Percentiles rank a stretch among this genome's conserved stretches.
These are phyloP conservation scores for Ceratosolen fusciceps DNA, from an alignment of 1,140 invertebrate species.

Conservation along the genomic window DNA sequence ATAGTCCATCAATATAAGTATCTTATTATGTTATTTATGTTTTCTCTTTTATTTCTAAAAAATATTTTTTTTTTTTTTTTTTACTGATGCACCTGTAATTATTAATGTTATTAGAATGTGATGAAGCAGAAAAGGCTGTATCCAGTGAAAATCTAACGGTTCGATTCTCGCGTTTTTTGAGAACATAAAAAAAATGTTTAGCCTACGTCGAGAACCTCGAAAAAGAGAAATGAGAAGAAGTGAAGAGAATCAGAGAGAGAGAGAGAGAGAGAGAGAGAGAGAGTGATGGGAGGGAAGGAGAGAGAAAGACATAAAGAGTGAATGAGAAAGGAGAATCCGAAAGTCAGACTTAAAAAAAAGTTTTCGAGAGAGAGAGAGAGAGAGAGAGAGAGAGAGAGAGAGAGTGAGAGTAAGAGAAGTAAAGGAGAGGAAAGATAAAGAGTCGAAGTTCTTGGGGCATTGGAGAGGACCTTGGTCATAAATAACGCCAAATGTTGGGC, in stretches of 20 bases:
- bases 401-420: not conserved
- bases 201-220: conserved; percentile 19
- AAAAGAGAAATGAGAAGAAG: conserved; percentile 4
- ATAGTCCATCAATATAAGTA: not conserved
- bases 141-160: conserved; percentile 30
- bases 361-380: not conserved
- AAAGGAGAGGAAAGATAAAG: conserved; percentile 46
- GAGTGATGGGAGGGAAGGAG: conserved; percentile 38
- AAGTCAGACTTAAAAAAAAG: conserved; percentile 40
- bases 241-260: not conserved
- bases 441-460: conserved; percentile 56
- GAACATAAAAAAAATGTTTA: conserved; percentile 32
- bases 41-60: not conserved
- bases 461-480: conserved; percentile 58
- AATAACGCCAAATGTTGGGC: conserved; percentile 68
- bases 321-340: conserved; percentile 22
- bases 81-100: not conserved
- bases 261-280: conserved; percentile 20
- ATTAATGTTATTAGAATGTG: not conserved
- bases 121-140: conserved; percentile 8
- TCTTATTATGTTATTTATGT: not conserved
- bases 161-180: conserved; percentile 13
- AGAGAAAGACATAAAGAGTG: conserved; percentile 11
- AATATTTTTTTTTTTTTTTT: not conserved
- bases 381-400: not conserved